Conservation (phyloP, 2,888 invertebrate genomes). For the Pristionchus mayeri region DNA sequence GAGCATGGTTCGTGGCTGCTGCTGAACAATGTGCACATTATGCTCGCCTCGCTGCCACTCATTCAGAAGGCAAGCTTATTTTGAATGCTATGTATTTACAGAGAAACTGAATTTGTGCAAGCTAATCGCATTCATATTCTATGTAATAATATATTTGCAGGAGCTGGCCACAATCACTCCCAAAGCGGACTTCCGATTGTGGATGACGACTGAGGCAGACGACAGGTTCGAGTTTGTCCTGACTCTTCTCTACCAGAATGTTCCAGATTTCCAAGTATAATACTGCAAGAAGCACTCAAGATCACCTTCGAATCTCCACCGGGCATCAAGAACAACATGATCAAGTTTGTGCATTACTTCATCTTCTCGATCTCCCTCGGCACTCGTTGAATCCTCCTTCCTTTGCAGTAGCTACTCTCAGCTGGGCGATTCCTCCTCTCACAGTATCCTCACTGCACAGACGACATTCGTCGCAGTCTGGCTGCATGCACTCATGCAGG, state of each 20-base stretch:
- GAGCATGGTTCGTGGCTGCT: constrained; percentile 85
- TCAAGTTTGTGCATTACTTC: background rate
- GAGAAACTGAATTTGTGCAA: too few relatives aligned
- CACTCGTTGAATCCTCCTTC: constrained; percentile 25
- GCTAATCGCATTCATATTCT: too few relatives aligned
- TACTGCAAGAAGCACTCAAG: constrained; percentile 70
- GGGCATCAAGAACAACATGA: constrained; percentile 85
- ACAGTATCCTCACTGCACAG: constrained; percentile 77
- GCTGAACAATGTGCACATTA: constrained; percentile 87
- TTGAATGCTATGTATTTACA: background rate
- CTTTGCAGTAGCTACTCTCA: constrained; percentile 40
- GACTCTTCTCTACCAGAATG: background rate
- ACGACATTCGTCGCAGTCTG: constrained; percentile 87
- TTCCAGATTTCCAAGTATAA: constrained; percentile 59
- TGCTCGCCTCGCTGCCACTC: constrained; percentile 83
- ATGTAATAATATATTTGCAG: constrained; percentile 69
- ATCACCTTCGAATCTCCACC: constrained; percentile 82
- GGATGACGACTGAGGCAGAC: constrained; percentile 90
- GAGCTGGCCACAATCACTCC: constrained; percentile 80
- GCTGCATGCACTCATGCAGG: constrained; percentile 89
- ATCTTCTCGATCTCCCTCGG: constrained; percentile 54
- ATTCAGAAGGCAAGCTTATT: constrained; percentile 81
- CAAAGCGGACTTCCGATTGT: constrained; percentile 83
- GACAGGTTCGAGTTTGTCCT: constrained; percentile 76
- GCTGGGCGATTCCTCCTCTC: constrained; percentile 60